Evolutionary conservation across 37 sponge, comb jelly and placozoan genomes (phyloP), one percentile per base, ranked within the genome.

Genomic region (Aphrocallistes beatrix): DNA sequence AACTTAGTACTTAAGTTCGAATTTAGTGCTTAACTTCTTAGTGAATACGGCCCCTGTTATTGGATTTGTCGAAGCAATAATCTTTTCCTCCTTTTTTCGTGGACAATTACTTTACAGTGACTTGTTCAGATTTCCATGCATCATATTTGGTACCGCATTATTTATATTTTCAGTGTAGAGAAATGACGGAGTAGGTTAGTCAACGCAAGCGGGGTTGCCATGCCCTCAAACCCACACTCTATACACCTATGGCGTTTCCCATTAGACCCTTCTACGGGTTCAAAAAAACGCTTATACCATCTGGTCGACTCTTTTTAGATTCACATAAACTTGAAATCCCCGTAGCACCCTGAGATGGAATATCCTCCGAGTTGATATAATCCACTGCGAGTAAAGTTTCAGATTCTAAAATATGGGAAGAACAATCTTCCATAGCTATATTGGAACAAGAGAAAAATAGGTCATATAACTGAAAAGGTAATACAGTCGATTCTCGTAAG

Each of bases 141-240:
- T 60, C 34, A 30, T 60, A 60, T 60, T 60, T 60, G 28, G n/a
- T 30, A 19, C 75, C 75, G n/a, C 75, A 60, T 30, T 60, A 3
- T 60, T 60, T 60, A 30, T 60, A 60, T 60, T 60, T 60, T 13
- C n/a, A n/a, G 3, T 30, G 75, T 30, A 60, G 75, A 25, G 21
- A 60, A 60, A 30, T 60, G 75, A 60, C 34, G 75, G 21, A 25
- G 75, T 25, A 60, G 75, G 75, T 60, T 60, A 60, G 75, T 60
- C 75, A 42, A 13, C n/a, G 75, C 75, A 60, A 25, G n/a, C 75
- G n/a, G 75, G n/a, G 34, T 19, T 19, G 75, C 75, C 75, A 60
- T 60, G 75, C 75, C 34, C 75, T 60, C 75, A 30, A 60, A 60
- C 10, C 75, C 75, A 60, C 75, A 60, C 75, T 60, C 25, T 25